Conservation (phyloP, 2,888 invertebrate species). For the Cryptocephalus moraei region DNA sequence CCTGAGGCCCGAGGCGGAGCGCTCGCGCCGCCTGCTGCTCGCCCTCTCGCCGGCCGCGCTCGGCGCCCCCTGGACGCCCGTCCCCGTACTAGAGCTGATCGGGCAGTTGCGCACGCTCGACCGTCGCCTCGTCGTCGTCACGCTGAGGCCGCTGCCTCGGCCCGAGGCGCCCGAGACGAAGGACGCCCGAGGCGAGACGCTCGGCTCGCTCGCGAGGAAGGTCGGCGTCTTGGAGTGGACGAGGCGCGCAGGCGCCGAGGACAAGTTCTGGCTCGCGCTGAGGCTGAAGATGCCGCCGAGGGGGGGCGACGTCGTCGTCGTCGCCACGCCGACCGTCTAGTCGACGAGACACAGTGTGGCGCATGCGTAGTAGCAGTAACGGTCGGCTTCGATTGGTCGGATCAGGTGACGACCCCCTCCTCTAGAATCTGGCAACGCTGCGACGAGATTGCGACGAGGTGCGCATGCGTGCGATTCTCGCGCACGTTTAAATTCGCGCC, state of each 20-base stretch:
- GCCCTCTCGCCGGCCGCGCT: conserved; percentile 41
- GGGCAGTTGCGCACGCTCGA: conserved; percentile 37
- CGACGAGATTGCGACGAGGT: too few species aligned
- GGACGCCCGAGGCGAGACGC: conserved; percentile 41
- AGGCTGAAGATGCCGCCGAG: conserved; percentile 52
- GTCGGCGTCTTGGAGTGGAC: conserved; percentile 45
- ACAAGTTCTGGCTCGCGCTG: conserved; percentile 54
- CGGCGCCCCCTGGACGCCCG: conserved; percentile 39
- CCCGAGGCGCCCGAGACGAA: conserved; percentile 26
- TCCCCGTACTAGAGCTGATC: conserved; percentile 34
- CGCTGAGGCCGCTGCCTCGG: conserved; percentile 37
- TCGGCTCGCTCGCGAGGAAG: conserved; percentile 32
- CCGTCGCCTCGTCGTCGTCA: conserved; percentile 32
- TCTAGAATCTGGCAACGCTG: too few species aligned
- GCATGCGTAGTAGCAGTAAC: too few species aligned
- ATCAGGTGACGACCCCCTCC: too few species aligned
- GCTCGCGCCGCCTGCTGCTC: conserved; percentile 41
- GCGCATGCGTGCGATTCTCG: too few species aligned
- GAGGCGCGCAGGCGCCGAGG: conserved; percentile 17
- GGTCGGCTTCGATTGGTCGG: too few species aligned
- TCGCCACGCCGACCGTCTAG: too few species aligned
- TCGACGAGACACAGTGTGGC: too few species aligned
- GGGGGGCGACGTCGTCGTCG: conserved; percentile 9
- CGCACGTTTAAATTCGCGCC: too few species aligned
- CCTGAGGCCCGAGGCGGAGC: conserved; percentile 42